Conservation (phyloP, 2,113 vertebrate genomes). For the Vicugna pacos region DNA sequence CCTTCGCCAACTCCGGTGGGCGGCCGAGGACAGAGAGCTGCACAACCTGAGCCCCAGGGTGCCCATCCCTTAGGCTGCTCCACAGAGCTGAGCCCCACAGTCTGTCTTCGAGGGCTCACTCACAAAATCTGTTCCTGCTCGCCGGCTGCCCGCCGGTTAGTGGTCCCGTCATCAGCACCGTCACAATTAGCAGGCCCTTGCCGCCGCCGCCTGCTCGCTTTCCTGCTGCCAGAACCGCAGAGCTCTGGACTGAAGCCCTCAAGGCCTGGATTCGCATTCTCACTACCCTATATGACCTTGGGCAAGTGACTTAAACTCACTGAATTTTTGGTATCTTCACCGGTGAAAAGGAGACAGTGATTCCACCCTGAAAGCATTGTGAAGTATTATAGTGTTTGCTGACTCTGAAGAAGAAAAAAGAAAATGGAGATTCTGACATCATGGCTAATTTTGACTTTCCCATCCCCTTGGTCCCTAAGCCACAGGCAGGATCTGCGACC, state of each 20-base stretch:
- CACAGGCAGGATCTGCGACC: not conserved
- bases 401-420: not conserved
- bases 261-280: not conserved
- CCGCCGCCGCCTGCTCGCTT: not conserved
- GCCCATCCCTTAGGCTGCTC: not conserved
- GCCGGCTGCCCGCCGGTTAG: not conserved
- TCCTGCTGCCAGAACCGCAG: not conserved
- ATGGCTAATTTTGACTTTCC: not conserved
- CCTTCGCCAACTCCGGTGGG: constrained; percentile 13
- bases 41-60: constrained; percentile 67
- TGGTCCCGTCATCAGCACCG: constrained; percentile 12
- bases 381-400: not conserved
- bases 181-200: constrained; percentile 50
- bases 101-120: not conserved
- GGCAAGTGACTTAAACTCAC: not conserved
- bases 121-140: not conserved
- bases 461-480: not conserved
- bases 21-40: constrained; percentile 12
- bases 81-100: not conserved
- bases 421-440: not conserved
- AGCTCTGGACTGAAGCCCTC: not conserved
- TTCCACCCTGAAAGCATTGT: not conserved
- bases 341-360: not conserved
- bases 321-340: not conserved
- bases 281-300: not conserved